A percentile compares a stretch with the other conserved stretches of the same genome.
These are phyloP conservation scores for Actenoides lindsayi DNA, from an alignment of 2,113 vertebrate genomes.

Conservation along the genomic window DNA sequence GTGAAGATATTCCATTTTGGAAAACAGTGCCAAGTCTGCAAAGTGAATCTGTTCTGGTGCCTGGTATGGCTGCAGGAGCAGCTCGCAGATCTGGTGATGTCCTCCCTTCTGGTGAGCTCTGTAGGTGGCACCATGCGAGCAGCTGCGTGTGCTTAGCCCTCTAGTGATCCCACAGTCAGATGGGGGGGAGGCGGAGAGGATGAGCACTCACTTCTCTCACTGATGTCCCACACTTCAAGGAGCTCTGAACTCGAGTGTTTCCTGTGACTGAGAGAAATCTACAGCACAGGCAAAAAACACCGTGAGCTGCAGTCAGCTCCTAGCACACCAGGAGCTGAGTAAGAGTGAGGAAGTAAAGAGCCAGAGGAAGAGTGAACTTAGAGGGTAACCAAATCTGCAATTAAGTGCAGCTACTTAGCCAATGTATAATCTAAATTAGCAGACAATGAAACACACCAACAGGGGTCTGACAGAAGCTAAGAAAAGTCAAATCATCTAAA, in stretches of 20 bases:
- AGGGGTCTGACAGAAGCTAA: background rate
- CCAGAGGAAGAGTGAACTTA: background rate
- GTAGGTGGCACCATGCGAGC: too few species aligned
- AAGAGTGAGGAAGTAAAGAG: too few species aligned
- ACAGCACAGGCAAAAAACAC: background rate
- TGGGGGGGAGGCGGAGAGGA: rapidly evolving
- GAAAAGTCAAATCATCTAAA: background rate
- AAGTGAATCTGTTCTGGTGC: background rate
- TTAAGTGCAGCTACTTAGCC: background rate
- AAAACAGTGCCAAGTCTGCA: background rate
- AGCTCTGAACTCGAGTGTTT: background rate
- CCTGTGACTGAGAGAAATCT: background rate
- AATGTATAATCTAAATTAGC: background rate
- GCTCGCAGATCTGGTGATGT: background rate
- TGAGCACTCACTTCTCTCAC: background rate
- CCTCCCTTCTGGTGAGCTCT: background rate
- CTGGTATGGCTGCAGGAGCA: background rate
- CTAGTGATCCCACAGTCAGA: background rate
- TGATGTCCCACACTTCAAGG: background rate
- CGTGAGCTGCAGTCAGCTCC: background rate
- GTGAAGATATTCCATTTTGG: background rate
- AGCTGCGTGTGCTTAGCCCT: background rate
- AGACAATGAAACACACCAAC: background rate
- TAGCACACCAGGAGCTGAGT: background rate
- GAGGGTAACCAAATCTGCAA: background rate